A percentile compares a stretch with the other conserved stretches of the same genome.
These are phyloP conservation scores for Himalopsyche kuldschensis DNA, from an alignment of 2,888 invertebrate genomes.

Conservation along the genomic window DNA sequence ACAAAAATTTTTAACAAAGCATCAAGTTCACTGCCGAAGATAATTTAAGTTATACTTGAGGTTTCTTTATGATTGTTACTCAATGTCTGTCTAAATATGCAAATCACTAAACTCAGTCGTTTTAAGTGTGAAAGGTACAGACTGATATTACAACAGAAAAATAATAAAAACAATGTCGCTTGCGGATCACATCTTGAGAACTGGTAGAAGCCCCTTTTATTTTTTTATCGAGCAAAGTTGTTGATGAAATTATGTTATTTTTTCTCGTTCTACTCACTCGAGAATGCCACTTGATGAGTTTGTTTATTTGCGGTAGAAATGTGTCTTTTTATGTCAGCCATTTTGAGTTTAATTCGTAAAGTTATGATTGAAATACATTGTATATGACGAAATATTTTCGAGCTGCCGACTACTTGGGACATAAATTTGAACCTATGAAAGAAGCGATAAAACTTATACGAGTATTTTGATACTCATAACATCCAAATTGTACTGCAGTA, in stretches of 20 bases:
- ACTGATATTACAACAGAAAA: too few species aligned
- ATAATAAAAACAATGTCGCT: neutral
- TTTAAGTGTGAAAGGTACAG: too few species aligned
- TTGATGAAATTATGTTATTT: constrained; percentile 1
- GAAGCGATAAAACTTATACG: neutral
- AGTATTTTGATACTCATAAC: neutral
- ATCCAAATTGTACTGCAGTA: neutral
- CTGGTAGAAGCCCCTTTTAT: neutral
- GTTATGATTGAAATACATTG: constrained; percentile 20
- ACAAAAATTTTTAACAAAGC: too few species aligned
- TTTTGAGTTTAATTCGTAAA: constrained; percentile 21
- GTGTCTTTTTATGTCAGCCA: neutral
- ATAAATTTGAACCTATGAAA: neutral
- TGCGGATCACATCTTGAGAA: neutral
- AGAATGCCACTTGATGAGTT: constrained; percentile 10
- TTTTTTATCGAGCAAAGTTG: constrained; percentile 6
- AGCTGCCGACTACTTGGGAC: neutral
- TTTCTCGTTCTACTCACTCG: neutral
- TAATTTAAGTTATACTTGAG: too few species aligned
- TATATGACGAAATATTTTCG: neutral
- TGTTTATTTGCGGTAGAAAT: constrained; percentile 12
- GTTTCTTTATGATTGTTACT: too few species aligned
- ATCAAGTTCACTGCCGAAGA: too few species aligned
- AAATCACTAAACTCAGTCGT: too few species aligned
- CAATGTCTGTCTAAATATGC: too few species aligned